These are phyloP conservation scores for Listrodromus nycthemerus DNA, from an alignment of 2,888 invertebrate species.

Conservation along the genomic window DNA sequence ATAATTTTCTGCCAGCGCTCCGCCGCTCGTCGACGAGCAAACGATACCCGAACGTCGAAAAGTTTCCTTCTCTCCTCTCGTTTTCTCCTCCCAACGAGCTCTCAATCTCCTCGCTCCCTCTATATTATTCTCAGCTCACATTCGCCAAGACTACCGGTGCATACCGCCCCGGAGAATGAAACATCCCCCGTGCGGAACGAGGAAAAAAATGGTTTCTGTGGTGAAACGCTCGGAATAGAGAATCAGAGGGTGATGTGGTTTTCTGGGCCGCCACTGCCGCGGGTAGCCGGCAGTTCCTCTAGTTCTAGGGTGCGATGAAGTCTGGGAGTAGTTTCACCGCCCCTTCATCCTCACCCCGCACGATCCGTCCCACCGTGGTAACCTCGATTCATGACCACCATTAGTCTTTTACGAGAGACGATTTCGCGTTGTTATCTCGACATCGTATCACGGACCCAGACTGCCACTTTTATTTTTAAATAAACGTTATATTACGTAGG, in stretches of 20 bases:
- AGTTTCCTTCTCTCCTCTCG: neutral
- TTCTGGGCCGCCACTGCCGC: slow-evolving; percentile 38
- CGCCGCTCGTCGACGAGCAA: neutral
- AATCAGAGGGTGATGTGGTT: slow-evolving; percentile 52
- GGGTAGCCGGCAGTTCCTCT: slow-evolving; percentile 2
- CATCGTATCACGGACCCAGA: slow-evolving; percentile 63
- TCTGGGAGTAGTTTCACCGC: slow-evolving; percentile 42
- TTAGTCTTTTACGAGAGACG: slow-evolving; percentile 69
- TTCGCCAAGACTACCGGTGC: slow-evolving; percentile 21
- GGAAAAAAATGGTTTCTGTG: slow-evolving; percentile 53
- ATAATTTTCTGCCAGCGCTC: slow-evolving; percentile 72
- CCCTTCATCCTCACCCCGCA: slow-evolving; percentile 2
- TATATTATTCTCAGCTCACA: slow-evolving; percentile 50
- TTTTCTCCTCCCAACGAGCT: slow-evolving; percentile 7
- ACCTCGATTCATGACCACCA: slow-evolving; percentile 70
- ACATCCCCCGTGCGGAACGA: slow-evolving; percentile 46
- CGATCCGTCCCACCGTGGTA: slow-evolving; percentile 56
- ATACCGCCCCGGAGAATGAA: slow-evolving; percentile 35
- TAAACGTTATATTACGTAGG: slow-evolving; percentile 55
- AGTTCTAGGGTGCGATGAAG: slow-evolving; percentile 27
- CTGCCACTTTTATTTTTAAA: slow-evolving; percentile 52
- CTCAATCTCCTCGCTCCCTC: slow-evolving; percentile 45
- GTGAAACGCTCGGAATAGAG: slow-evolving; percentile 54
- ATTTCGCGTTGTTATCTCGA: slow-evolving; percentile 69
- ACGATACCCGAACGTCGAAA: slow-evolving; percentile 25